Evolutionary conservation across 2,113 vertebrate species (phyloP), one percentile per base, ranked within the genome.

Genomic region (Dendrocopos noguchii): DNA sequence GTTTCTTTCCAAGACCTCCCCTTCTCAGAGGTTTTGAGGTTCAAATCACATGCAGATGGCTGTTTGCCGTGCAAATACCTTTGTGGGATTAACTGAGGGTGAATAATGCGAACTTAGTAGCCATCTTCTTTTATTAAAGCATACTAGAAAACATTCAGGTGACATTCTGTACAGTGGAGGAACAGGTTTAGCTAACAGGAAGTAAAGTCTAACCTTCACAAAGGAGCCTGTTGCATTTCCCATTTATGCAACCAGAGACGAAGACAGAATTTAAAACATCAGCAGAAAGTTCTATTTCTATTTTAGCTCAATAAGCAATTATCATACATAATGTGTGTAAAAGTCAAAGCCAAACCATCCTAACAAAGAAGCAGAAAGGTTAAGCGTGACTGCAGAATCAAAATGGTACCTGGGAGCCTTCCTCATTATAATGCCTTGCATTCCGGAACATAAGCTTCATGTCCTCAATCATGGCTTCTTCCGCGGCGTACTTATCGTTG

Each of bases 371-470:
- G 59, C 28, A 66, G 39, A 53, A 64, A 91, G 66, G 29, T 28
- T 12, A 74, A 81, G 56, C 0, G 21, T 34, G 46, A 52, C 31
- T 71, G 22, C 9, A 73, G 47, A 29, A 34, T 28, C 27, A 46
- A 25, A 78, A 6, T 33, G 71, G 90, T 94, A 99, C 99, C 98
- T 98, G 99, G 64, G 99, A 99, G 78, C 99, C 99, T 80, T 99
- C 99, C 95, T 99, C 99, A 2, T 99, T 99, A 95, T 99, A 99
- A 94, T 99, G 99, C 44, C 99, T 98, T 17, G 99, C 99, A 65
- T 99, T 99, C 15, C 99, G 99, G 93, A 99, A 99, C 99, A 99
- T 99, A 78, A 99, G 97, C 95, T 98, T 99, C 98, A 99, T 98
- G 88, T 99, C 99, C 73, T 99, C 99, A 71, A 99, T 97, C 98